A percentile compares a stretch with the other conserved stretches of the same genome.
These are phyloP conservation scores for Hemichromis elongatus DNA, from an alignment of 2,113 vertebrate genomes.

Conservation along the genomic window DNA sequence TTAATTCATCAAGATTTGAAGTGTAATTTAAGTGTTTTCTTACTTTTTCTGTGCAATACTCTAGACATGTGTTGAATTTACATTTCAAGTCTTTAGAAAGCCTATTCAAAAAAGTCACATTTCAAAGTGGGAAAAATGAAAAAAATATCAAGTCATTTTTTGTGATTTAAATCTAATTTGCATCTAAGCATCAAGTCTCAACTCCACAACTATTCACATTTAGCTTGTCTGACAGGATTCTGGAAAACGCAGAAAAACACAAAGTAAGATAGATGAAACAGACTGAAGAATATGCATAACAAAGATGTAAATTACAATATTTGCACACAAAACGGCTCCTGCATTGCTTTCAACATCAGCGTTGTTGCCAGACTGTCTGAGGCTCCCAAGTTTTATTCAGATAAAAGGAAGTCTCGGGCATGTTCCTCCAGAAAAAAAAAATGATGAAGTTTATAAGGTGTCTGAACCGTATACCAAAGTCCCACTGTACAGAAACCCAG, in stretches of 20 bases:
- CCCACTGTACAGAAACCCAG: background rate
- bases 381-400: background rate
- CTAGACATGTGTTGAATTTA: background rate
- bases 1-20: background rate
- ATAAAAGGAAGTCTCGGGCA: background rate
- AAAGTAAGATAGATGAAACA: background rate
- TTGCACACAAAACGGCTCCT: background rate
- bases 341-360: background rate
- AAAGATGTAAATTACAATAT: background rate
- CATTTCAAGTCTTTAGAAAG: background rate
- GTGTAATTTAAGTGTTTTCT: background rate
- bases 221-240: background rate
- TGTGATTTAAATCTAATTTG: background rate
- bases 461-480: conserved; percentile 10
- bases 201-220: background rate
- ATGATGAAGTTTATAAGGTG: background rate
- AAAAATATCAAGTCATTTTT: background rate
- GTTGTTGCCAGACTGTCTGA: background rate
- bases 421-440: background rate
- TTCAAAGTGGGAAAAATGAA: background rate
- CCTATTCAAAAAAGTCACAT: background rate
- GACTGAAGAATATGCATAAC: background rate
- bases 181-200: background rate
- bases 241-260: background rate
- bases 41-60: background rate